Conservation (phyloP, 35 echinoderm and acorn worm species). For the Stichopus chloronotus region DNA sequence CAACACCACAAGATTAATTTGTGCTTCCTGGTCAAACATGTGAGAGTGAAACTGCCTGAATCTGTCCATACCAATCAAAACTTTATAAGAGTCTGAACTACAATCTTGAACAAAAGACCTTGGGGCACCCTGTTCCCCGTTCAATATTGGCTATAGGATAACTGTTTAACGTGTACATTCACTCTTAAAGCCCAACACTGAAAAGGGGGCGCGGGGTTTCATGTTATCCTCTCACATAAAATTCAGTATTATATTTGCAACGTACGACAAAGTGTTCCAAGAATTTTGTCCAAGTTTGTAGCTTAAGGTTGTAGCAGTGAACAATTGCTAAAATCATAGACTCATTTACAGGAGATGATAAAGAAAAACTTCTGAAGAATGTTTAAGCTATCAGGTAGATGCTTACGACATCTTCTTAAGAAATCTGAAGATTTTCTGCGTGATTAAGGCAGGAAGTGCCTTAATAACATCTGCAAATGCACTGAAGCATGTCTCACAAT, state of each 20-base stretch:
- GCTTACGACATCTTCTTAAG: background rate
- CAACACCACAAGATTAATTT: constrained; percentile 3
- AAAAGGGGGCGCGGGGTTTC: too few species aligned
- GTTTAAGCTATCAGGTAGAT: background rate
- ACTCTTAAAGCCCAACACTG: too few species aligned
- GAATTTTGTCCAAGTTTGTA: too few species aligned
- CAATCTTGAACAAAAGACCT: too few species aligned
- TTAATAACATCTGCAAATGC: background rate
- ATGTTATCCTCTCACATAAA: too few species aligned
- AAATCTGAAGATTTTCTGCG: background rate
- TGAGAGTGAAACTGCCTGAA: background rate
- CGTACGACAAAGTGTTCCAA: too few species aligned
- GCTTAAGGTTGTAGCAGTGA: background rate
- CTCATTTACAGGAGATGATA: background rate
- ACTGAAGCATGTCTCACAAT: background rate
- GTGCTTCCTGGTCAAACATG: background rate
- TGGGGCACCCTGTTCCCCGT: too few species aligned
- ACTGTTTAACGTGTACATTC: too few species aligned
- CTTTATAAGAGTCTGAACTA: background rate
- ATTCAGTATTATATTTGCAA: too few species aligned
- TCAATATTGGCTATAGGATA: too few species aligned
- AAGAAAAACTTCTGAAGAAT: background rate
- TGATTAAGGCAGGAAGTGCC: background rate
- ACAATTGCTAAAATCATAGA: background rate
- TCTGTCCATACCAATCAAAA: background rate